Conservation (phyloP, 2,797 vertebrate species). For the Acrossocheilus wenchowensis region DNA sequence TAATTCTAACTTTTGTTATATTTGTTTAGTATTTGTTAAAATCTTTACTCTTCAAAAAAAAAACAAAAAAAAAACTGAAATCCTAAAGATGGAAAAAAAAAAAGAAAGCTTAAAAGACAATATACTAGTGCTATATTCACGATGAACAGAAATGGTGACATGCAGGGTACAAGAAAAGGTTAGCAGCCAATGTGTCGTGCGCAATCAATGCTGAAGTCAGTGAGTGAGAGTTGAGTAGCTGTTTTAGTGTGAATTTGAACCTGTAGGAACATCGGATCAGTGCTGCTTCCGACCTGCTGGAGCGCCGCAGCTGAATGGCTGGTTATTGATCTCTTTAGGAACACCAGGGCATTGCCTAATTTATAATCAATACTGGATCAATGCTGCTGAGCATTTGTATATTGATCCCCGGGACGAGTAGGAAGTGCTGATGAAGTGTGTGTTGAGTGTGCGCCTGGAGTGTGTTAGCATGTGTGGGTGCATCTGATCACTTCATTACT, state of each 20-base stretch:
- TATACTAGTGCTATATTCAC: not conserved
- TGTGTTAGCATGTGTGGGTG: constrained; percentile 63
- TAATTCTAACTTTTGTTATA: not conserved
- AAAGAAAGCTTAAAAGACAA: not conserved
- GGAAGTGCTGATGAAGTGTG: constrained; percentile 68
- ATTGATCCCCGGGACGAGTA: constrained; percentile 61
- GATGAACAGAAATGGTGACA: not conserved
- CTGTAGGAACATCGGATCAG: constrained; percentile 51
- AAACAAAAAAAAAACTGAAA: not conserved
- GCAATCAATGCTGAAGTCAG: constrained; percentile 19
- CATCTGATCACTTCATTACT: constrained; percentile 66
- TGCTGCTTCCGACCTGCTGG: constrained; percentile 48
- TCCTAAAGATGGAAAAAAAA: not conserved
- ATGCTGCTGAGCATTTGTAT: constrained; percentile 72
- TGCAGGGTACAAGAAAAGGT: not conserved
- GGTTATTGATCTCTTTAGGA: constrained; percentile 62
- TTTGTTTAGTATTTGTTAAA: not conserved
- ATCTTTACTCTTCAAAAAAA: not conserved
- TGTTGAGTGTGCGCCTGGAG: constrained; percentile 57
- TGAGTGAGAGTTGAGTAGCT: constrained; percentile 13
- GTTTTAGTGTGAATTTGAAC: constrained; percentile 42
- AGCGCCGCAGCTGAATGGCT: constrained; percentile 60
- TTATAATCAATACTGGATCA: constrained; percentile 98
- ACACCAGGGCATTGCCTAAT: constrained; percentile 91
- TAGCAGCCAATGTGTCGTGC: not conserved